phyloP scores from a whole-genome alignment of 2,797 vertebrate species.

The Silurus lanzhouensis region DNA sequence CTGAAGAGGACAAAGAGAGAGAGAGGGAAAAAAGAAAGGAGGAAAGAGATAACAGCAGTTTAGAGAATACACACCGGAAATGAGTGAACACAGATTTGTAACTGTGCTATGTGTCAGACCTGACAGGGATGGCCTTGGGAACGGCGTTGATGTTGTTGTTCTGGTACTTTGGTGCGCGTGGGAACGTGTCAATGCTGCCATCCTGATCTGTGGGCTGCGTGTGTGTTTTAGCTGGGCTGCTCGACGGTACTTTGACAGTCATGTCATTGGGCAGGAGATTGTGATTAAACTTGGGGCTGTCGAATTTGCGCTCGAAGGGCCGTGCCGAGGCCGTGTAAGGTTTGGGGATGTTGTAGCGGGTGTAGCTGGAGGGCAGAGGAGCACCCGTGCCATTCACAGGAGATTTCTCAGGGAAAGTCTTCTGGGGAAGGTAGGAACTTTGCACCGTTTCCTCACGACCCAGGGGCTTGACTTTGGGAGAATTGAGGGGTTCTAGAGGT shows the following conservation, averaged over 20 bases:
- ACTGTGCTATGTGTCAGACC: slow-evolving; percentile 70
- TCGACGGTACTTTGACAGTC: slow-evolving; percentile 63
- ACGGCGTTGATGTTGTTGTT: slow-evolving; percentile 88
- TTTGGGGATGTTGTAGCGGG: slow-evolving; percentile 86
- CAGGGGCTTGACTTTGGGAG: slow-evolving; percentile 75
- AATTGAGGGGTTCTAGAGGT: slow-evolving; percentile 64
- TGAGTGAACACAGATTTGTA: not conserved
- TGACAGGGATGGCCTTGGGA: slow-evolving; percentile 95
- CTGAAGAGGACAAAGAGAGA: slow-evolving; percentile 65
- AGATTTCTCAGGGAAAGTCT: slow-evolving; percentile 88
- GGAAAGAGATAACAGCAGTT: not conserved
- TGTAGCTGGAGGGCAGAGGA: slow-evolving; percentile 77
- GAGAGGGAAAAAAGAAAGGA: not conserved
- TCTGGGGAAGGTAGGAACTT: slow-evolving; percentile 86
- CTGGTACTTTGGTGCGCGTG: slow-evolving; percentile 89
- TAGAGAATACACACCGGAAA: not conserved
- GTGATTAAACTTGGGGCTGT: slow-evolving; percentile 98
- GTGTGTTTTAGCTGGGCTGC: slow-evolving; percentile 78
- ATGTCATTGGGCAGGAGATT: slow-evolving; percentile 94
- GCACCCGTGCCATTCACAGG: slow-evolving; percentile 84
- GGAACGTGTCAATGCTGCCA: slow-evolving; percentile 86
- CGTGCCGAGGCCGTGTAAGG: slow-evolving; percentile 85
- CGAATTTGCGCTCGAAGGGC: slow-evolving; percentile 94
- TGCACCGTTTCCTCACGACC: slow-evolving; percentile 86
- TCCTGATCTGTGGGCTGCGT: slow-evolving; percentile 84